Conservation (phyloP, 2,113 vertebrate species). For the Pseudopipra pipra region DNA sequence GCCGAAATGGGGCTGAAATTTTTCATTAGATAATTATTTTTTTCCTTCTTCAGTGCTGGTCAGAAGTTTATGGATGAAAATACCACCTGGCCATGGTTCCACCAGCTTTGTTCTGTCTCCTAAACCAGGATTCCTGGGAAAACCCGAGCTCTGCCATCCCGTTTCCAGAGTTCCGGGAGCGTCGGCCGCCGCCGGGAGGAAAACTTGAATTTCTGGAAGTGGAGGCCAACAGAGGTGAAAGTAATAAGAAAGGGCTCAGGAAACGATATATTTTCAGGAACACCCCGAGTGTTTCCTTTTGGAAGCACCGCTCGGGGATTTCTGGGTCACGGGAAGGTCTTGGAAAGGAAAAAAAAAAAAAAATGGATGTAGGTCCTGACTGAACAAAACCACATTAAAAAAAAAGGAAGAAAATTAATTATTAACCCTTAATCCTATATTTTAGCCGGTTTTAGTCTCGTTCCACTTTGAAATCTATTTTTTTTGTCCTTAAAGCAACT, state of each 20-base stretch:
- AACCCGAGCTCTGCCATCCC: background rate
- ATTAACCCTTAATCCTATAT: background rate
- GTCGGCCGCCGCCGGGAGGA: background rate
- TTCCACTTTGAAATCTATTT: slow-evolving; percentile 25
- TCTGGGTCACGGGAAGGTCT: slow-evolving; percentile 56
- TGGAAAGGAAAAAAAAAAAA: slow-evolving; percentile 19
- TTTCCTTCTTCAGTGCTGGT: background rate
- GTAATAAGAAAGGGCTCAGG: slow-evolving; percentile 52
- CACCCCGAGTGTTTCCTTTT: slow-evolving; percentile 39
- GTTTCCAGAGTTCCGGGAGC: background rate
- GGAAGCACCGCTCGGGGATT: slow-evolving; percentile 4
- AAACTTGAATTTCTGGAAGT: slow-evolving; percentile 1
- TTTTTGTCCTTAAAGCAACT: background rate
- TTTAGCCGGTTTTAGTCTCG: background rate
- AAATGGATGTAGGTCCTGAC: slow-evolving; percentile 50
- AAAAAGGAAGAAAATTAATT: background rate
- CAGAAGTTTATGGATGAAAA: background rate
- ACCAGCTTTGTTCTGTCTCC: background rate
- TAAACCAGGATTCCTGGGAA: background rate
- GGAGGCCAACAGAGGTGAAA: slow-evolving; percentile 54
- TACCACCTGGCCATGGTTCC: background rate
- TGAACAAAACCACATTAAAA: slow-evolving; percentile 34
- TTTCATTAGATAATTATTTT: slow-evolving; percentile 3
- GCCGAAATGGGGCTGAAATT: background rate
- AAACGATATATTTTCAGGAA: slow-evolving; percentile 50